A percentile compares a stretch with the other conserved stretches of the same genome.
Evolutionary conservation across 2,113 vertebrate species (phyloP).

Genomic region (Seriola quinqueradiata): DNA sequence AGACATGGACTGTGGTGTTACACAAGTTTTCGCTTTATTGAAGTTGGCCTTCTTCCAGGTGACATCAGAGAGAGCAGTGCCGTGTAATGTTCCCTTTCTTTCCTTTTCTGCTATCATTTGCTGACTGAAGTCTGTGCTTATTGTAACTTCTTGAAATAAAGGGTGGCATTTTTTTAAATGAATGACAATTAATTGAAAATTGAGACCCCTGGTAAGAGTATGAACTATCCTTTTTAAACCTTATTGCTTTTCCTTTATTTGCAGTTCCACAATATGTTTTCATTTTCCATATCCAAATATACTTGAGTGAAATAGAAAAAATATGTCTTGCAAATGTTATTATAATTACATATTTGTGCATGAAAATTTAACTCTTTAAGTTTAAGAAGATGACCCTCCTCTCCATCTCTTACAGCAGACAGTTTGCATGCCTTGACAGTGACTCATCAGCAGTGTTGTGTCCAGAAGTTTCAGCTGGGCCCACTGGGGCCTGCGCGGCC

Average conservation of each 20-base stretch:
- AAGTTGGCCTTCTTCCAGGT: constrained; percentile 73
- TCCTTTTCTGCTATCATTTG: constrained; percentile 43
- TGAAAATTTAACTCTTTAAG: background rate
- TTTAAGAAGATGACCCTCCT: constrained; percentile 35
- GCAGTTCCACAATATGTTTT: background rate
- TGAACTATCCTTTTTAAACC: background rate
- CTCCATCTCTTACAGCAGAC: constrained; percentile 54
- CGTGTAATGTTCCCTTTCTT: constrained; percentile 54
- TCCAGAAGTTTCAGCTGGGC: constrained; percentile 69
- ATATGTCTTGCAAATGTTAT: background rate
- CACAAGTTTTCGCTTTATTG: constrained; percentile 75
- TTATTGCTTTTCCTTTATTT: background rate
- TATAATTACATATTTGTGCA: background rate
- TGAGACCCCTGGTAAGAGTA: background rate
- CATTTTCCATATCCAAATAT: background rate
- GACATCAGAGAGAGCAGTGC: constrained; percentile 68
- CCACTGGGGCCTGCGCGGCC: constrained; percentile 56
- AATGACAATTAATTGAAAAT: constrained; percentile 4
- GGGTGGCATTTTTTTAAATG: constrained; percentile 1
- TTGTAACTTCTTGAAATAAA: background rate
- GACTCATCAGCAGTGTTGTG: constrained; percentile 70
- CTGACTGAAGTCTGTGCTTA: constrained; percentile 24
- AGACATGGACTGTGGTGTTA: constrained; percentile 68
- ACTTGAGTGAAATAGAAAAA: background rate
- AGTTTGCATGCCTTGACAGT: constrained; percentile 74